Evolutionary conservation across 64 coral and sea anemone species (phyloP).

Genomic region (Stichodactyla mertensii): DNA sequence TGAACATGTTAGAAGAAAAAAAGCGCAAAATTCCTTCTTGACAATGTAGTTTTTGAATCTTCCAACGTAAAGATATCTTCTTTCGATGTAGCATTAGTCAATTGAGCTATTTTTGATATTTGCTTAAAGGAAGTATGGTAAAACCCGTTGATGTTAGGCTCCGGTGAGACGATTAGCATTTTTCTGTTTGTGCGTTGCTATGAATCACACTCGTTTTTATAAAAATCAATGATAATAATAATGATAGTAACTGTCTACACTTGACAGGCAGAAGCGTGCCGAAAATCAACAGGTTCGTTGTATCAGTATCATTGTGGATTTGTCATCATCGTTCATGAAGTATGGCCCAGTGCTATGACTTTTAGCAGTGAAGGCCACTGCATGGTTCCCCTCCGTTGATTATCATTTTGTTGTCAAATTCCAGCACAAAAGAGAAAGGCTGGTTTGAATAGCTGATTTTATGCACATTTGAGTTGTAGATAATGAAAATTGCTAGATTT

Average conservation of each 20-base stretch:
- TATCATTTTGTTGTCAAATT: conserved; percentile 4
- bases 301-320: neutral
- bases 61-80: neutral
- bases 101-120: neutral
- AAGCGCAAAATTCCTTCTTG: neutral
- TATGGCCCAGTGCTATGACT: neutral
- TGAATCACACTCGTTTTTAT: neutral
- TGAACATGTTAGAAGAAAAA: neutral
- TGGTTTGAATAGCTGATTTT: neutral
- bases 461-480: neutral
- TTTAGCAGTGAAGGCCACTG: neutral
- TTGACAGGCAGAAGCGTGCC: conserved; percentile 4
- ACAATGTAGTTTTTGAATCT: neutral
- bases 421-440: neutral
- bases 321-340: neutral
- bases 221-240: neutral
- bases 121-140: neutral
- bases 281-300: neutral
- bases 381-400: neutral
- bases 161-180: neutral
- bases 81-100: neutral
- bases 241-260: neutral
- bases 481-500: conserved; percentile 6
- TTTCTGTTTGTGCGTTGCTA: neutral
- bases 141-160: neutral